Conservation (phyloP, 1,140 invertebrate genomes). For the Nomia melanderi region DNA sequence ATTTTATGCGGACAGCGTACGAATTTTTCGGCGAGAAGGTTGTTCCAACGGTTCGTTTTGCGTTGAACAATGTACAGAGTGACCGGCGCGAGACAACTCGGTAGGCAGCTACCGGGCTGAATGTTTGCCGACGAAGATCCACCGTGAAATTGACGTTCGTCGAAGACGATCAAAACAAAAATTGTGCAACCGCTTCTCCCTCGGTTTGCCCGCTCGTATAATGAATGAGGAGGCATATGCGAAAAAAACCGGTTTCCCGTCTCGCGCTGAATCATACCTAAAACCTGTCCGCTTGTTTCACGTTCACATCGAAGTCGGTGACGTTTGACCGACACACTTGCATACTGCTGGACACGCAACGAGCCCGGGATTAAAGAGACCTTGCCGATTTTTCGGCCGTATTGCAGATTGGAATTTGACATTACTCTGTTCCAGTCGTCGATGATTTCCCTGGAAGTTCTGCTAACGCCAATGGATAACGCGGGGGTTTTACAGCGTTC, state of each 20-base stretch:
- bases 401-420: not conserved
- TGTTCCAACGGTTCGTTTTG: no score
- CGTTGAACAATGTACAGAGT: no score
- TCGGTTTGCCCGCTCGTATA: conserved; percentile 53
- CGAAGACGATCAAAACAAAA: conserved; percentile 57
- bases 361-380: not conserved
- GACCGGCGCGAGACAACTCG: no score
- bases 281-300: conserved; percentile 53
- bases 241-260: conserved; percentile 60
- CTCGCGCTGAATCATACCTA: conserved; percentile 60
- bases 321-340: not conserved
- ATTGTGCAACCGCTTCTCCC: conserved; percentile 53
- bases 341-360: not conserved
- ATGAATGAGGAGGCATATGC: conserved; percentile 42
- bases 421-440: not conserved
- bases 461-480: no score
- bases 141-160: not conserved
- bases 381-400: not conserved
- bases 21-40: no score
- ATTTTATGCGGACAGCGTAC: no score
- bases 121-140: not conserved
- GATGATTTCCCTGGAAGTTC: conserved; percentile 13
- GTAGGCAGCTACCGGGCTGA: not conserved
- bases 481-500: no score
- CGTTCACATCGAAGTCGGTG: conserved; percentile 3